Base-by-base conservation (phyloP, 2,888 invertebrate species). In the Drosophila leonis region DNA sequence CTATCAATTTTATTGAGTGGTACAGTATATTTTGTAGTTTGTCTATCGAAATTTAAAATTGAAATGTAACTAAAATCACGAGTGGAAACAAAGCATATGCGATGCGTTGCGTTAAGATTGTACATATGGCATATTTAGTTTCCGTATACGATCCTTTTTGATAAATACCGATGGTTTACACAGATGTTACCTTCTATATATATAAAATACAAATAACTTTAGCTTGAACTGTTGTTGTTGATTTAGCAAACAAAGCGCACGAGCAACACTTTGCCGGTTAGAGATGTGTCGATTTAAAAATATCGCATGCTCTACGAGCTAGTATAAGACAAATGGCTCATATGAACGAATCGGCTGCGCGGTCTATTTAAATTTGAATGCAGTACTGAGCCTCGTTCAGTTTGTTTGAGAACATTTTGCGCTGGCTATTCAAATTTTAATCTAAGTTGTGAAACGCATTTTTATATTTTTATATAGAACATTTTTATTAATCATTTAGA, bases 1-100 rank as follows among this genome's bases (percentile, higher is more conserved):
- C 55, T 83, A 83, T 83, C 83, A 88, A 67, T 77, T 66, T 75
- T n/a, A 80, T 72, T 61, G 39, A 72, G 42, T 39, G 44, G n/a
- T 35, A 52, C 54, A 55, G 46, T 64, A 65, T 60, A 66, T 51
- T 55, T 62, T 49, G 54, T 39, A 12, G 52, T 27, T 24, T 65
- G 35, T 65, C 29, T 41, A 63, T 56, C 20, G 46, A 69, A 59
- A 59, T 66, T 66, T 52, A 5, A 39, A 46, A 57, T 57, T 51
- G 39, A 33, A 65, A 51, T 55, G 62, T 46, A 18, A 24, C 37
- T 44, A 29, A 15, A 27, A 18, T 31, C 3, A 18, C 9, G 12
- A 8, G 18, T 24, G 24, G 29, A 46, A 55, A 13, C 33, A n/a
- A 63, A 15, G 15, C 31, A 18, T 29, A 18, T 57, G 12, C n/a